A percentile compares a stretch with the other conserved stretches of the same genome.
Evolutionary conservation across 2,113 vertebrate genomes (phyloP).

Genomic region (Fulica atra): DNA sequence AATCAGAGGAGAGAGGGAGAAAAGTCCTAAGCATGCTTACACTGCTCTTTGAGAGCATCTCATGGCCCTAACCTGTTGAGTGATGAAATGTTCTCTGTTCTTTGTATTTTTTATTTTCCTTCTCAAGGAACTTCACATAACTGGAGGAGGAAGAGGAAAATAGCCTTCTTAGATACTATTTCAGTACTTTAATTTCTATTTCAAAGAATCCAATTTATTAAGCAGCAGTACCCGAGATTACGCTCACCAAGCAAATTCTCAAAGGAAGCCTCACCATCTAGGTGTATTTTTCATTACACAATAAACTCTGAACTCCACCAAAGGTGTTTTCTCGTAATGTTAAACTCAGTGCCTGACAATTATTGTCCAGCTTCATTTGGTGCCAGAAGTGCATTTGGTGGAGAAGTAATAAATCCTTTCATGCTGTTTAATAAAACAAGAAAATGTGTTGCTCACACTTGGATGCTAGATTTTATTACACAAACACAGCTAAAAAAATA

Average conservation of each 20-base stretch:
- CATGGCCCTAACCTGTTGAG: not conserved
- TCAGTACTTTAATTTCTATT: constrained; percentile 40
- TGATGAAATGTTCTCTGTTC: not conserved
- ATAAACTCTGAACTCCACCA: not conserved
- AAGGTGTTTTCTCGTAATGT: constrained; percentile 54
- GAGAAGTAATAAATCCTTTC: constrained; percentile 52
- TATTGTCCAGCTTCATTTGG: constrained; percentile 8
- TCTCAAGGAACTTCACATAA: not conserved
- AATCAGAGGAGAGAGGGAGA: not conserved
- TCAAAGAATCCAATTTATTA: constrained; percentile 62
- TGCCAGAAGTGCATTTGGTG: constrained; percentile 37
- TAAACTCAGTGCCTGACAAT: constrained; percentile 35
- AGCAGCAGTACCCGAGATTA: constrained; percentile 54
- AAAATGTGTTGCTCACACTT: constrained; percentile 65
- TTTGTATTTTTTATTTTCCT: not conserved
- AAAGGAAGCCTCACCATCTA: constrained; percentile 53
- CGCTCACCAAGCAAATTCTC: constrained; percentile 49
- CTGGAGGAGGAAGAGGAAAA: constrained; percentile 20
- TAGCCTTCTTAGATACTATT: constrained; percentile 5
- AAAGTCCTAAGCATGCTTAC: not conserved
- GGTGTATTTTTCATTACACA: constrained; percentile 49
- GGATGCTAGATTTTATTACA: constrained; percentile 53
- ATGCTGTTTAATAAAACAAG: constrained; percentile 62
- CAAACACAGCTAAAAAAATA: constrained; percentile 58
- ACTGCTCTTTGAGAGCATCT: not conserved